Conservation (phyloP, 2,888 invertebrate genomes). For the Himalopsyche kuldschensis region DNA sequence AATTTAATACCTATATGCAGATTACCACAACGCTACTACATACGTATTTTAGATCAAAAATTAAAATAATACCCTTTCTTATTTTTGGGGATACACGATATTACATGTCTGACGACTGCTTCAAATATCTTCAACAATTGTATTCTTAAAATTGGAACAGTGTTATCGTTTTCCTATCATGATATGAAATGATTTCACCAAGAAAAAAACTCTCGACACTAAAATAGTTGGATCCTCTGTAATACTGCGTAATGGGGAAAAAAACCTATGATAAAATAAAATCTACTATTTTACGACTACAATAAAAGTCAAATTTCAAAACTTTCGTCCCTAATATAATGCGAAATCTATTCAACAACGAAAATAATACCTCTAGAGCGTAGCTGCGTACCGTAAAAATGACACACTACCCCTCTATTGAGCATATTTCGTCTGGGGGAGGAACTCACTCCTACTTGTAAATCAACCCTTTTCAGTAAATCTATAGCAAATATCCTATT, state of each 20-base stretch:
- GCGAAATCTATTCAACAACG: conserved; percentile 29
- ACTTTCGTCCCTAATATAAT: conserved; percentile 11
- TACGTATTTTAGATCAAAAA: no score
- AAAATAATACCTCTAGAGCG: conserved; percentile 26
- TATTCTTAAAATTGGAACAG: no score
- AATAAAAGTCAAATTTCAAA: conserved; percentile 7
- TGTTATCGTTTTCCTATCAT: no score
- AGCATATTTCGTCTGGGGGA: neutral
- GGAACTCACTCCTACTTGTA: neutral
- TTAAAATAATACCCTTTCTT: no score
- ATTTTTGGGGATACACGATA: no score
- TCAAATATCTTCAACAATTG: no score
- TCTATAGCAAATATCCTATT: neutral
- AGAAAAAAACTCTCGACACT: neutral
- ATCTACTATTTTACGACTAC: neutral
- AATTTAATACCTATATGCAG: no score
- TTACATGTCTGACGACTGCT: no score
- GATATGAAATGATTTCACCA: neutral
- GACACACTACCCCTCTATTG: conserved; percentile 30
- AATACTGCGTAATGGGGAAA: neutral
- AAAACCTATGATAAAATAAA: neutral
- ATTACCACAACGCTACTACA: no score
- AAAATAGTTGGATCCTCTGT: neutral
- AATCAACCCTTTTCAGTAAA: neutral
- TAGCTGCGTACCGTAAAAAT: conserved; percentile 28